Percentiles rank a stretch among this genome's conserved stretches.
Conservation (phyloP, 2,888 invertebrate species). For the Lepeophtheirus nordmannii region DNA sequence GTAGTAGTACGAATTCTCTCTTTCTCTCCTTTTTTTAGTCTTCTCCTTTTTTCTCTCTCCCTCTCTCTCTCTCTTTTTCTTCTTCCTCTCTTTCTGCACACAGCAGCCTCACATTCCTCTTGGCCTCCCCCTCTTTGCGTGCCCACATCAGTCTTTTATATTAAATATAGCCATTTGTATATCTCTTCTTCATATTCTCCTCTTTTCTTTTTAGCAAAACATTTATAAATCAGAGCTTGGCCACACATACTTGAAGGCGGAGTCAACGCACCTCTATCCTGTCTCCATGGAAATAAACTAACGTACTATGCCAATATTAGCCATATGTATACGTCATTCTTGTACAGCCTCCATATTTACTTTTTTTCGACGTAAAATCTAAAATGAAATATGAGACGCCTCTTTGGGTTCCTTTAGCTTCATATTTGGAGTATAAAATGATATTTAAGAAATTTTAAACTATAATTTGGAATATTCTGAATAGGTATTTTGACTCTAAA, state of each 20-base stretch:
- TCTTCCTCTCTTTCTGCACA: slow-evolving; percentile 2
- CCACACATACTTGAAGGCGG: not conserved
- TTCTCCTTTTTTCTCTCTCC: not conserved
- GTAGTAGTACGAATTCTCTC: not conserved
- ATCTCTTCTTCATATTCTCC: not conserved
- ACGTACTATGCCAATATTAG: too few species aligned
- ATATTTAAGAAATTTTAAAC: too few species aligned
- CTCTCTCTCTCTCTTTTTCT: not conserved
- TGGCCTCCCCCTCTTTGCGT: not conserved
- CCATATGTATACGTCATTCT: too few species aligned
- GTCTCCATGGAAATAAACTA: not conserved
- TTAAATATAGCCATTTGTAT: not conserved
- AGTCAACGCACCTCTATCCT: slow-evolving; percentile 12
- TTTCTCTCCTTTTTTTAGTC: not conserved
- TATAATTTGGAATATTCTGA: too few species aligned
- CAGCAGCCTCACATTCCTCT: not conserved
- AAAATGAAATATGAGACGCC: not conserved
- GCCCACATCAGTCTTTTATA: not conserved
- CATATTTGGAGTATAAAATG: not conserved
- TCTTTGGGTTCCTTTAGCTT: not conserved
- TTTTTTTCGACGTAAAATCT: not conserved
- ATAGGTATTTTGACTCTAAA: not conserved
- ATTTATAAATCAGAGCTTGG: not conserved
- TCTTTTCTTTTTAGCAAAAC: not conserved
- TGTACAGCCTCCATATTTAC: too few species aligned